Conservation (phyloP, 1,140 invertebrate genomes). For the Phocides pigmalion region DNA sequence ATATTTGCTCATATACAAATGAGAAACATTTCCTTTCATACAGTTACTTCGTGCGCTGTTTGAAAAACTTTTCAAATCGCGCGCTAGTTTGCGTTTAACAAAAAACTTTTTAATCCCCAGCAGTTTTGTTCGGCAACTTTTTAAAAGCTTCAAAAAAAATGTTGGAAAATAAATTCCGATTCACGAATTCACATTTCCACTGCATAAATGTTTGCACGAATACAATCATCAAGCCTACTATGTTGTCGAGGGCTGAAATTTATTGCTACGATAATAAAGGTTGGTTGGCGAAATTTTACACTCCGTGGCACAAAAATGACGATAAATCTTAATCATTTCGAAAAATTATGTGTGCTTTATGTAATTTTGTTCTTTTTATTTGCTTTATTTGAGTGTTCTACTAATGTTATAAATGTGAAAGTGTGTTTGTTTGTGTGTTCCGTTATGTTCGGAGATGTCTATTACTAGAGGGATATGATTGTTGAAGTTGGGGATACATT, state of each 20-base stretch:
- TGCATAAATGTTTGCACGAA: conserved; percentile 25
- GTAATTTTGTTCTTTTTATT: conserved; percentile 7
- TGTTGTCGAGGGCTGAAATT: conserved; percentile 22
- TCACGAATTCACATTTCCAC: conserved; percentile 20
- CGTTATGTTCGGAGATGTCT: no score
- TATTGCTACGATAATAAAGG: conserved; percentile 25
- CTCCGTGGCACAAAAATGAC: background rate
- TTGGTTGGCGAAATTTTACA: conserved; percentile 20
- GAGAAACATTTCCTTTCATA: background rate
- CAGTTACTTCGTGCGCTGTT: background rate
- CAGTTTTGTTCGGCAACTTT: conserved; percentile 9
- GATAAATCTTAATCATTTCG: conserved; percentile 19
- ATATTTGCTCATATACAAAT: background rate
- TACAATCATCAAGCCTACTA: conserved; percentile 18
- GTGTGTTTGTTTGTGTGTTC: no score
- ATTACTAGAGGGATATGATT: no score
- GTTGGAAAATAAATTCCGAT: conserved; percentile 9
- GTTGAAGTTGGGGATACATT: no score
- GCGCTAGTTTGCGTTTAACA: conserved; percentile 7
- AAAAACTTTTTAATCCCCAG: conserved; percentile 23
- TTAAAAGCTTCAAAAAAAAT: conserved; percentile 11
- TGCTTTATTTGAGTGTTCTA: background rate
- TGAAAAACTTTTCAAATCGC: conserved; percentile 11
- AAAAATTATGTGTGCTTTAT: conserved; percentile 5
- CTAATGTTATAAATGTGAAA: no score